A percentile compares a stretch with the other conserved stretches of the same genome.
These are phyloP conservation scores for Caenorhabditis macrosperma DNA, from an alignment of 2,888 invertebrate genomes.

Conservation along the genomic window DNA sequence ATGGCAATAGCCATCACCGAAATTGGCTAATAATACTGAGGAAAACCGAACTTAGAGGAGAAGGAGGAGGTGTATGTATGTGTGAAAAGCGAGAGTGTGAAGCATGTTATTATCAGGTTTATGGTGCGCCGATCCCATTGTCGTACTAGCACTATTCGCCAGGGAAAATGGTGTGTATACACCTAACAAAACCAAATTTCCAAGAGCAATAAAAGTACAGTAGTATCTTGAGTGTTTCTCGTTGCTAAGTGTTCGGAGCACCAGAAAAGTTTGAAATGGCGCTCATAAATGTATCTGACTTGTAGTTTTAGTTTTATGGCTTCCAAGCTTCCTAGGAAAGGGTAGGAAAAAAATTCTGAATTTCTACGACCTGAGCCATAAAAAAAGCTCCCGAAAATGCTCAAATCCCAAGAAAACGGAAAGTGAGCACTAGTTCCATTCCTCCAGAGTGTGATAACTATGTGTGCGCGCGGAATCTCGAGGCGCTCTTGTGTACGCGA, in stretches of 20 bases:
- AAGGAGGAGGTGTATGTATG: too few relatives aligned
- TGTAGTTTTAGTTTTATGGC: neutral
- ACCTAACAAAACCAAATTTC: neutral
- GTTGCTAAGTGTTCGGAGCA: neutral
- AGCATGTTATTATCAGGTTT: neutral
- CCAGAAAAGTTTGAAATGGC: neutral
- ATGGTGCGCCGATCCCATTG: neutral
- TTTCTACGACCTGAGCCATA: neutral
- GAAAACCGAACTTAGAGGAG: too few relatives aligned
- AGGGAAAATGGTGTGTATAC: neutral
- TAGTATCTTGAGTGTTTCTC: neutral
- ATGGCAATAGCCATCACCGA: too few relatives aligned
- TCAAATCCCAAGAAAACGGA: neutral
- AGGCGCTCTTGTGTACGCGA: constrained; percentile 9
- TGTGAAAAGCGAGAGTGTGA: neutral
- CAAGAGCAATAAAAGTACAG: neutral
- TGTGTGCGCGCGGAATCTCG: constrained; percentile 22
- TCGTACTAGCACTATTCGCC: neutral
- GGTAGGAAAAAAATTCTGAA: neutral
- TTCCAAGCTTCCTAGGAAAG: neutral
- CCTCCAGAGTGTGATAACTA: constrained; percentile 56
- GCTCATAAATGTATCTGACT: neutral
- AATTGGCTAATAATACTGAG: too few relatives aligned
- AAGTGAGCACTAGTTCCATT: constrained; percentile 17
- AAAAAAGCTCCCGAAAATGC: too few relatives aligned